These are phyloP conservation scores for Cyprinodon diabolis DNA, from an alignment of 2,797 vertebrate genomes.

Conservation along the genomic window DNA sequence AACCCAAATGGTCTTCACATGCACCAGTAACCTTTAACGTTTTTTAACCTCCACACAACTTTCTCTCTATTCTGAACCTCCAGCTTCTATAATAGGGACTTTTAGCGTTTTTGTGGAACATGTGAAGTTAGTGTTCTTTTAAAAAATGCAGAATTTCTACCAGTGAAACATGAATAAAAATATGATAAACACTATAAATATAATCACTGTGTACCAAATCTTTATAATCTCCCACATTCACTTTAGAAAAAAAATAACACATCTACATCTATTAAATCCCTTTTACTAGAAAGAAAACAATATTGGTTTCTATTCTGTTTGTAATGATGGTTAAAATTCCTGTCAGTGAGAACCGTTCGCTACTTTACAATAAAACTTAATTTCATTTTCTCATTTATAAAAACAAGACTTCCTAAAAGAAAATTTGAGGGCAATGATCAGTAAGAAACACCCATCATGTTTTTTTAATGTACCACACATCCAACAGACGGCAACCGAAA, in stretches of 20 bases:
- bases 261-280: background rate
- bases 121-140: background rate
- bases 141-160: background rate
- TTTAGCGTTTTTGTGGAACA: background rate
- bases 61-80: background rate
- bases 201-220: background rate
- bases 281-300: background rate
- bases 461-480: conserved; percentile 19
- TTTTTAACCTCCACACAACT: background rate
- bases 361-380: background rate
- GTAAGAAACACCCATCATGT: background rate
- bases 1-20: no score
- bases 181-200: background rate
- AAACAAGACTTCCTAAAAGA: no score
- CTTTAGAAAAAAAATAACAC: background rate
- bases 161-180: background rate
- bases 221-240: background rate
- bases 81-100: background rate
- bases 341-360: background rate
- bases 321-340: background rate
- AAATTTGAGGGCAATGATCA: background rate
- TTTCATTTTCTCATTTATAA: background rate
- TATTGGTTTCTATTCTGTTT: background rate
- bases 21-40: background rate
- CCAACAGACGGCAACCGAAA: conserved; percentile 46